Percentiles rank a stretch among this genome's conserved stretches.
Evolutionary conservation across 2,888 invertebrate genomes (phyloP).

Genomic region (Cheilosia vernalis): DNA sequence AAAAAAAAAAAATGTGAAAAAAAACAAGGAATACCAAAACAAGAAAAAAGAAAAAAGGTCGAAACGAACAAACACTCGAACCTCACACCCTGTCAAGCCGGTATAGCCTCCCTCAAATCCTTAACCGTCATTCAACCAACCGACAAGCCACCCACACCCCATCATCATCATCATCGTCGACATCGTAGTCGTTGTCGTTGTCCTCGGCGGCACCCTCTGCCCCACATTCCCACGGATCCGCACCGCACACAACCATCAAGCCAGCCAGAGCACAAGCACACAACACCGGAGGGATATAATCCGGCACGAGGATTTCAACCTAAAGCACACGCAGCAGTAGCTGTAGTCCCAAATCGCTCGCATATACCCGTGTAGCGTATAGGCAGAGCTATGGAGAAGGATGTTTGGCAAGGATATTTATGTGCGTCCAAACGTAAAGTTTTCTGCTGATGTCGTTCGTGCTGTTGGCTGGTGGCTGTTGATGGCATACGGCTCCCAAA

Average conservation of each 20-base stretch:
- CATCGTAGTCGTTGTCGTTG: conserved; percentile 56
- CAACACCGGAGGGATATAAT: conserved; percentile 76
- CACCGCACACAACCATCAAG: conserved; percentile 59
- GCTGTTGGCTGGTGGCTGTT: conserved; percentile 70
- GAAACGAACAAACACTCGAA: conserved; percentile 74
- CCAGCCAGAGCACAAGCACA: conserved; percentile 38
- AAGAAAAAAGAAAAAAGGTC: conserved; percentile 65
- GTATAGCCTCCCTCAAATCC: conserved; percentile 67
- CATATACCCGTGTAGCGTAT: conserved; percentile 53
- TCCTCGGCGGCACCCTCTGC: conserved; percentile 68
- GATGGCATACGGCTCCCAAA: conserved; percentile 74
- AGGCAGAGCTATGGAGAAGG: conserved; percentile 64
- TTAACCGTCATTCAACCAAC: conserved; percentile 78
- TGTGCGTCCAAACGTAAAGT: conserved; percentile 74
- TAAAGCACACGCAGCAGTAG: conserved; percentile 72
- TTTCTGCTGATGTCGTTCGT: conserved; percentile 73
- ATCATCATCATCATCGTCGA: conserved; percentile 73
- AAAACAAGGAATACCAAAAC: conserved; percentile 64
- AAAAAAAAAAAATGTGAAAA: conserved; percentile 42
- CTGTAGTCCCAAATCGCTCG: conserved; percentile 71
- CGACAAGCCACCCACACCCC: conserved; percentile 81
- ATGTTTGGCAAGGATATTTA: conserved; percentile 75
- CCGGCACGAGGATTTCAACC: conserved; percentile 77
- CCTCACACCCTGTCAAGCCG: conserved; percentile 61
- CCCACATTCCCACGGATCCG: conserved; percentile 74